Conservation (phyloP, 2,113 vertebrate genomes). For the Myrmophylax atrothorax region DNA sequence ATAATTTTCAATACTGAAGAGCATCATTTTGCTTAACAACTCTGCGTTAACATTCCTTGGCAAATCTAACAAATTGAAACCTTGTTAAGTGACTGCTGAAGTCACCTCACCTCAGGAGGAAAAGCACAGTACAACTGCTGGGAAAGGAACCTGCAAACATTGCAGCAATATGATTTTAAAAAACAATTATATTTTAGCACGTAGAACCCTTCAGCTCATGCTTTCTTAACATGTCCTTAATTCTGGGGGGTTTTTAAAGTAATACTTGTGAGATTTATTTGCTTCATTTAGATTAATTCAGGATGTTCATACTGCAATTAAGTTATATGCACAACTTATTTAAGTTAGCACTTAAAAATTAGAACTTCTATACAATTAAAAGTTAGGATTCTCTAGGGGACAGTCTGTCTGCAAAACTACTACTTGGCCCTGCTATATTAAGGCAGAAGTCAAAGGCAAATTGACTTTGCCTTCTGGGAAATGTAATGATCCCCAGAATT, state of each 20-base stretch:
- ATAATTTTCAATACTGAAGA: background rate
- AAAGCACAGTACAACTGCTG: background rate
- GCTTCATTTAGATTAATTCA: slow-evolving; percentile 2
- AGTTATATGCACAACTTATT: slow-evolving; percentile 1
- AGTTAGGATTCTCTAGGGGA: slow-evolving; percentile 48
- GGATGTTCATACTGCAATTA: background rate
- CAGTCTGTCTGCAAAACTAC: slow-evolving; percentile 58
- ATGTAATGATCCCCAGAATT: slow-evolving; percentile 55
- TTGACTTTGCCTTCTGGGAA: slow-evolving; percentile 57
- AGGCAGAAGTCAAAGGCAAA: slow-evolving; percentile 51
- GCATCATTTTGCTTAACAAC: background rate
- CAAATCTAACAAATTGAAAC: background rate
- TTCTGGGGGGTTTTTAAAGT: background rate
- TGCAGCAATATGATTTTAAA: background rate
- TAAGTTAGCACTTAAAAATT: slow-evolving; percentile 67
- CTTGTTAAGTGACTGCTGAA: background rate
- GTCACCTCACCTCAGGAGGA: background rate
- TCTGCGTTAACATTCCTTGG: background rate
- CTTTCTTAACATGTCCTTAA: background rate
- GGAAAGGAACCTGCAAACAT: background rate
- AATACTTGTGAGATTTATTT: background rate
- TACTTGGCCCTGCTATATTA: slow-evolving; percentile 43
- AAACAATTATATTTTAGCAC: background rate
- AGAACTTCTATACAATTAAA: slow-evolving; percentile 63
- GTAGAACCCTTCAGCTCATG: background rate